Percentiles rank a stretch among this genome's conserved stretches.
These are phyloP conservation scores for Andrena fulva DNA, from an alignment of 2,888 invertebrate species.

Conservation along the genomic window DNA sequence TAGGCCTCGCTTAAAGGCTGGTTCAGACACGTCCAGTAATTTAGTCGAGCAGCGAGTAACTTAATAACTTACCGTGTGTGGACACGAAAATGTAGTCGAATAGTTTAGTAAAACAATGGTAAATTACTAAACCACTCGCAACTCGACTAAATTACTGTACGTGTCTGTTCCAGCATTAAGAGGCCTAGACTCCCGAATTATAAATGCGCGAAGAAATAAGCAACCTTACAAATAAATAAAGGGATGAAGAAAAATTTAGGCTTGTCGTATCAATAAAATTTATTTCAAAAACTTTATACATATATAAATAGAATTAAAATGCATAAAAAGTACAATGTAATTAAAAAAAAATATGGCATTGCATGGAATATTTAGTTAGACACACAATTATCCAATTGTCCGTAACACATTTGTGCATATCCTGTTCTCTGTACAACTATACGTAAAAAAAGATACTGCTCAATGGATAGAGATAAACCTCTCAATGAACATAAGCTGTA, in stretches of 20 bases:
- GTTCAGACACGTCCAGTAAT: no score
- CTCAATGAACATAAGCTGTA: conserved; percentile 24
- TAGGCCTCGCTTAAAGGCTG: no score
- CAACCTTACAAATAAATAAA: background rate
- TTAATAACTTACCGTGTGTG: no score
- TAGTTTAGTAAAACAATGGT: no score
- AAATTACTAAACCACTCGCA: no score
- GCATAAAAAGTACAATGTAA: conserved; percentile 27
- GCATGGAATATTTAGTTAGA: conserved; percentile 10
- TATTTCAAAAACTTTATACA: conserved; percentile 46
- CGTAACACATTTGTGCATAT: conserved; percentile 28
- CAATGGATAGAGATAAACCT: conserved; percentile 19
- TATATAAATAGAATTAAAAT: conserved; percentile 23
- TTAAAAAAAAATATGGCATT: conserved; percentile 36
- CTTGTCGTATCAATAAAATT: conserved; percentile 13
- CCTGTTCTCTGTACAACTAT: conserved; percentile 4
- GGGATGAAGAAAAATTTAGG: background rate
- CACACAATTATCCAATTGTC: background rate
- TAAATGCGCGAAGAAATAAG: background rate
- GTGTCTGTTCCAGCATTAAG: no score
- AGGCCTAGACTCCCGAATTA: no score
- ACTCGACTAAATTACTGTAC: no score
- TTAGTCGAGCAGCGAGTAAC: no score
- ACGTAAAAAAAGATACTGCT: conserved; percentile 26
- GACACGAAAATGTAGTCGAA: no score